Conservation (phyloP, 2,113 vertebrate species). For the Protobothrops flavoviridis region DNA sequence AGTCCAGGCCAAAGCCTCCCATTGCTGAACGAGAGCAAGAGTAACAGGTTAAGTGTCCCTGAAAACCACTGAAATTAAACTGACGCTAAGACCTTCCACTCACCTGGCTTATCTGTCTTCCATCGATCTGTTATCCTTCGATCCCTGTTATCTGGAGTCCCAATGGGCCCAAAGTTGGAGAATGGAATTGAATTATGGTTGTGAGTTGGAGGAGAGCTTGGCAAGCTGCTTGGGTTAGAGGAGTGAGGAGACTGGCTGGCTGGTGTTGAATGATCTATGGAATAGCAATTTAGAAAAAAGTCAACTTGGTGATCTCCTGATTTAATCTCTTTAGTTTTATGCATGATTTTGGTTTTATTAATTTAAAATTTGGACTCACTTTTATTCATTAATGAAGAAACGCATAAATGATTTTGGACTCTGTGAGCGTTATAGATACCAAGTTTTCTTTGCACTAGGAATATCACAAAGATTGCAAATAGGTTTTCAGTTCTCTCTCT, state of each 20-base stretch:
- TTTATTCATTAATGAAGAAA: not conserved
- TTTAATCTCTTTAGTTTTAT: not conserved
- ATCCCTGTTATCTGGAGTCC: conserved; percentile 92
- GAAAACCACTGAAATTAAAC: not conserved
- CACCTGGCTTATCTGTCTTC: conserved; percentile 94
- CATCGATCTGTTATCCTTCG: conserved; percentile 88
- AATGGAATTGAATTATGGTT: conserved; percentile 89
- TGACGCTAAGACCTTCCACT: not conserved
- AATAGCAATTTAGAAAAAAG: conserved; percentile 38
- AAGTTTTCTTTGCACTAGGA: not conserved
- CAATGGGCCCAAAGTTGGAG: conserved; percentile 96
- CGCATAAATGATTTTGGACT: not conserved
- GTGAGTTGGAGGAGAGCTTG: conserved; percentile 95
- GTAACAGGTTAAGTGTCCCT: not conserved
- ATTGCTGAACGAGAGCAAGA: conserved; percentile 67
- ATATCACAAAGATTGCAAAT: not conserved
- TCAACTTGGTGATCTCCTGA: conserved; percentile 18
- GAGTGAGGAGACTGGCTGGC: conserved; percentile 99
- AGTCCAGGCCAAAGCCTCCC: conserved; percentile 92
- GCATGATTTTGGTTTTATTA: not conserved
- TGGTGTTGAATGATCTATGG: conserved; percentile 94
- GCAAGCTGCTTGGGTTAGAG: conserved; percentile 97
- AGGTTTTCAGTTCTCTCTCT: not conserved
- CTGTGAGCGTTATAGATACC: not conserved
- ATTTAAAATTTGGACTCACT: not conserved